A percentile compares a stretch with the other conserved stretches of the same genome.
Conservation (phyloP, 2,888 invertebrate species). For the Stenolophus ochropezus region DNA sequence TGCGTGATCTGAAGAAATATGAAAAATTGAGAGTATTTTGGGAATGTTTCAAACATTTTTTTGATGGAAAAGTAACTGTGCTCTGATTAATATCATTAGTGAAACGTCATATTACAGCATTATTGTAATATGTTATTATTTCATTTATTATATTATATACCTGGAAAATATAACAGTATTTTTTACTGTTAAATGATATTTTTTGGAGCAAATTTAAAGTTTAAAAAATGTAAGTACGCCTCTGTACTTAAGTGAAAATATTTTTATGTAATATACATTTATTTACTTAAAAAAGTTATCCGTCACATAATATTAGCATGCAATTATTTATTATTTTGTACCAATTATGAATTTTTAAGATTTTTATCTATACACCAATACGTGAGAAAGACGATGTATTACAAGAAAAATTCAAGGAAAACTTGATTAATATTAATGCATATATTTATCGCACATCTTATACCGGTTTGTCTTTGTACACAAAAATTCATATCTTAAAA, state of each 20-base stretch:
- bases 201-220: too few species aligned
- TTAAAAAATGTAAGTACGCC: too few species aligned
- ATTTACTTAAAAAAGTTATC: neutral
- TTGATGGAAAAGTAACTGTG: neutral
- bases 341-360: neutral
- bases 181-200: too few species aligned
- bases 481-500: neutral
- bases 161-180: neutral
- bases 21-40: neutral
- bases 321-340: neutral
- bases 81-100: neutral
- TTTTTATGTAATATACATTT: neutral
- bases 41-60: neutral
- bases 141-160: neutral
- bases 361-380: neutral
- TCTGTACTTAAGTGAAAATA: neutral
- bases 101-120: neutral
- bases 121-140: neutral
- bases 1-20: neutral
- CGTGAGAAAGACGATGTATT: neutral
- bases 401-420: constrained; percentile 21
- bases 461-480: constrained; percentile 12
- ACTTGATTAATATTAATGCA: constrained; percentile 21
- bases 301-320: neutral
- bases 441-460: constrained; percentile 1